These are phyloP conservation scores for Orthonychiurus folsomi DNA, from an alignment of 2,888 invertebrate genomes.

Conservation along the genomic window DNA sequence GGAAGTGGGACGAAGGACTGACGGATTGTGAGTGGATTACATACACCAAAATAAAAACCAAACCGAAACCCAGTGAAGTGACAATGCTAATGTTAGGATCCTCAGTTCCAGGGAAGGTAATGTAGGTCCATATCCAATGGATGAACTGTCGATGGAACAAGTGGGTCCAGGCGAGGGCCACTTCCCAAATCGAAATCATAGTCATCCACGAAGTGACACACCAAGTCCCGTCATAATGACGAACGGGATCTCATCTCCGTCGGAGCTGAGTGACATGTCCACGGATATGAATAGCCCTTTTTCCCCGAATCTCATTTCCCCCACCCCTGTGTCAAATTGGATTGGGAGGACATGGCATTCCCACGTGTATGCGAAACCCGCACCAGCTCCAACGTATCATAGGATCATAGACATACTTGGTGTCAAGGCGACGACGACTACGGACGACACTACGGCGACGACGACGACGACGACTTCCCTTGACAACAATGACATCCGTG, in stretches of 20 bases:
- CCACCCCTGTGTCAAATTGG: constrained; percentile 17
- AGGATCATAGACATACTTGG: constrained; percentile 81
- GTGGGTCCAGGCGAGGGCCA: constrained; percentile 17
- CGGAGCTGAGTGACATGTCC: constrained; percentile 26
- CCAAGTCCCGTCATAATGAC: constrained; percentile 14
- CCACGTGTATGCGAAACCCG: constrained; percentile 75
- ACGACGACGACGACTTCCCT: neutral
- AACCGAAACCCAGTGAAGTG: too few species aligned
- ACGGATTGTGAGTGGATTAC: too few species aligned
- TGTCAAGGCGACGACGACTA: constrained; percentile 46
- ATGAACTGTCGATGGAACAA: constrained; percentile 25
- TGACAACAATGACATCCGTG: neutral
- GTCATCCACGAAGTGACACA: neutral
- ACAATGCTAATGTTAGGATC: too few species aligned
- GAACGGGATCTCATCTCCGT: constrained; percentile 20
- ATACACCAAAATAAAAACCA: too few species aligned
- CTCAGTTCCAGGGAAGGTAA: too few species aligned
- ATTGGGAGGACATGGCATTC: constrained; percentile 64
- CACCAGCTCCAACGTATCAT: constrained; percentile 73
- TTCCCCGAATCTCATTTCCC: constrained; percentile 14
- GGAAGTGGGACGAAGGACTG: too few species aligned
- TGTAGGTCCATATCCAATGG: constrained; percentile 17
- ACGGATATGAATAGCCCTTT: constrained; percentile 23
- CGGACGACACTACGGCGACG: constrained; percentile 39
- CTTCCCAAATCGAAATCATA: constrained; percentile 3